Conservation (phyloP, 2,797 vertebrate genomes). For the Oreonectes daqikongensis region DNA sequence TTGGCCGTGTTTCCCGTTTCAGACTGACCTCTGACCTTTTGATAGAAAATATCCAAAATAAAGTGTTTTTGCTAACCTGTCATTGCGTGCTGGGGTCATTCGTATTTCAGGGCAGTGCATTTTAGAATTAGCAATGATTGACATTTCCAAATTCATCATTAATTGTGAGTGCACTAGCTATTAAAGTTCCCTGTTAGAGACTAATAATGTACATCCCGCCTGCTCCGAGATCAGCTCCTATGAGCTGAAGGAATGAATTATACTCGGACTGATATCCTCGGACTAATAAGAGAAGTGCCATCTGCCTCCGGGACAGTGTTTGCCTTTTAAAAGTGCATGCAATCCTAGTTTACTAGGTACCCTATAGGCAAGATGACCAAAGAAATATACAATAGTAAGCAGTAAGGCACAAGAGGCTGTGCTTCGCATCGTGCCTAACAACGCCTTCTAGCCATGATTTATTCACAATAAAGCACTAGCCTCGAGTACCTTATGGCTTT, state of each 20-base stretch:
- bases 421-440: too few relatives aligned
- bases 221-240: neutral
- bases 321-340: neutral
- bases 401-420: too few relatives aligned
- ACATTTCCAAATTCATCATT: neutral
- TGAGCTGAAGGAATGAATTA: neutral
- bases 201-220: neutral
- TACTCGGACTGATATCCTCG: neutral
- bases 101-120: neutral
- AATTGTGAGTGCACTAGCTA: neutral
- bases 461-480: too few relatives aligned
- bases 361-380: neutral
- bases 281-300: neutral
- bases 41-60: neutral
- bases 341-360: neutral
- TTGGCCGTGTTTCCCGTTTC: neutral
- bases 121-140: neutral
- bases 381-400: neutral
- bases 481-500: too few relatives aligned
- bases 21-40: conserved; percentile 15
- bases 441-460: too few relatives aligned
- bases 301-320: neutral
- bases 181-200: neutral
- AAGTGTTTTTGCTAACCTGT: neutral
- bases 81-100: neutral